Base-by-base conservation (phyloP, 1,140 invertebrate species). In the Drosophila micromelanica region DNA sequence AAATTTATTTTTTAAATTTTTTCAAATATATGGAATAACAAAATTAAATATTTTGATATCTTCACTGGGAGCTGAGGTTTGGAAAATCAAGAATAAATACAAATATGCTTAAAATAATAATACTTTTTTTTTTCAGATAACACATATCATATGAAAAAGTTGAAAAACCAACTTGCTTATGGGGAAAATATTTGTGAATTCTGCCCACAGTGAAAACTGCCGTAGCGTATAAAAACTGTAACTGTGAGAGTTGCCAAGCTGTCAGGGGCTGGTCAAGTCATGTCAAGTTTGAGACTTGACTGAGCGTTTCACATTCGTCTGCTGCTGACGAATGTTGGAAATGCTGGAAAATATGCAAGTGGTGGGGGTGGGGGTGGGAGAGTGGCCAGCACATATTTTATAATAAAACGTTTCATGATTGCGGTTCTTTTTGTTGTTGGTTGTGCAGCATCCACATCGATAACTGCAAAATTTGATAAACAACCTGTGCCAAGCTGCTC, bases 391-490 rank as follows among this genome's bases (percentile, higher is more conserved):
- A 73, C 71, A 74, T 70, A 77, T 80, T 76, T 85, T 80, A 86
- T 74, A 73, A 77, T 80, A 86, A 86, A 85, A 75, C 74, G 78
- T 52, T 78, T 74, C 69, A 68, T 86, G 81, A 86, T 86, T 85
- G 73, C 73, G 72, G 82, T 35, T 80, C 46, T 80, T 64, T 70
- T 70, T 42, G 43, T 48, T 80, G 60, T 59, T 77, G 56, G 51
- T 42, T 43, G 69, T 45, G 13, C 52, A 45, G 62, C 49, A 70
- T 61, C 55, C 68, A 57, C 67, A 67, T 80, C 60, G 48, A 72
- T 62, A 35, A 59, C 55, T 68, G 60, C 67, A 79, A 84, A 57
- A 76, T 82, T 75, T 76, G 80, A 76, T 84, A 72, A 84, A 72
- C 75, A 84, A 78, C 64, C 63, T 73, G 35, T 13, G 45, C 13